These are phyloP conservation scores for Volucella inanis DNA, from an alignment of 2,888 invertebrate species.

Conservation along the genomic window DNA sequence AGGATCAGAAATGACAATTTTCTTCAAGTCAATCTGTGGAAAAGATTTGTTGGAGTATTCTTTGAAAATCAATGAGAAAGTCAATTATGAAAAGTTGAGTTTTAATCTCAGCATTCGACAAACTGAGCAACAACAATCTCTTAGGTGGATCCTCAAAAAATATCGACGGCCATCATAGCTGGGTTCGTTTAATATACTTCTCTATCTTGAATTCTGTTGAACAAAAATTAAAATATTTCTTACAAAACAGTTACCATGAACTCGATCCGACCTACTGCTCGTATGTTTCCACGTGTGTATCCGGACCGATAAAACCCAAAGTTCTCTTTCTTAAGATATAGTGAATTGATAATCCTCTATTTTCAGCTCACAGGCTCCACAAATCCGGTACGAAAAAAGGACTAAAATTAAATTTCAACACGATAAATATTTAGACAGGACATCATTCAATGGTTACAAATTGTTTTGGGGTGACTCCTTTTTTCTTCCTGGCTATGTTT, in stretches of 20 bases:
- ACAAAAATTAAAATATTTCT: too few relatives aligned
- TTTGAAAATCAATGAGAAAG: constrained; percentile 22
- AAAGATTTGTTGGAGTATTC: constrained; percentile 7
- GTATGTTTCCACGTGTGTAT: neutral
- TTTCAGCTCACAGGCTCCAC: too few relatives aligned
- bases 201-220: too few relatives aligned
- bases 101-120: neutral
- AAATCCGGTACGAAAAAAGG: constrained; percentile 48
- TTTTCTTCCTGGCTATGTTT: neutral
- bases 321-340: too few relatives aligned
- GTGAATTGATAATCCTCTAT: too few relatives aligned
- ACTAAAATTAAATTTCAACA: constrained; percentile 68
- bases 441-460: constrained; percentile 69
- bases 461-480: constrained; percentile 45
- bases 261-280: neutral
- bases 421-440: constrained; percentile 72
- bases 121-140: neutral
- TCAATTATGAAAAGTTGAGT: constrained; percentile 11
- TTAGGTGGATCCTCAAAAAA: too few relatives aligned
- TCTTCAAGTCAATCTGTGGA: constrained; percentile 1
- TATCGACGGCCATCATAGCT: neutral
- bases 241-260: neutral
- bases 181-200: too few relatives aligned
- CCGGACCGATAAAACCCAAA: neutral
- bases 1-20: neutral